Conservation (phyloP, 2,113 vertebrate genomes). For the Gavialis gangeticus region DNA sequence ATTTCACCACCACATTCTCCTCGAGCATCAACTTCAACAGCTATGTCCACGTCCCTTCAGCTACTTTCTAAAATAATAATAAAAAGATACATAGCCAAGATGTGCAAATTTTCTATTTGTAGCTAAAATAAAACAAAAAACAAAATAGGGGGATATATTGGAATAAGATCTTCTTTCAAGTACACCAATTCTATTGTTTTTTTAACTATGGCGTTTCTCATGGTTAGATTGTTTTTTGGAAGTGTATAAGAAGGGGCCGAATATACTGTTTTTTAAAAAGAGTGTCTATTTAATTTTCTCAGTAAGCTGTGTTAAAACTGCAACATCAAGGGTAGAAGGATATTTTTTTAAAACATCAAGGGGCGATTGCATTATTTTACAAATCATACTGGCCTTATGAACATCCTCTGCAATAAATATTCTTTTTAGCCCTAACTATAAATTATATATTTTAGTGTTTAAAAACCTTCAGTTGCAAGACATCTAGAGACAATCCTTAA, state of each 20-base stretch:
- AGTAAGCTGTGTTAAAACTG: constrained; percentile 58
- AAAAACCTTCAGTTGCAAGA: constrained; percentile 82
- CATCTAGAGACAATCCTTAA: constrained; percentile 77
- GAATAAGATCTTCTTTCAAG: constrained; percentile 75
- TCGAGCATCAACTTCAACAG: constrained; percentile 79
- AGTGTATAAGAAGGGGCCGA: constrained; percentile 54
- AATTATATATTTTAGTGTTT: constrained; percentile 91
- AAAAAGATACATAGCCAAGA: constrained; percentile 79
- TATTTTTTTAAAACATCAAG: constrained; percentile 27
- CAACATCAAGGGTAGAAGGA: constrained; percentile 64
- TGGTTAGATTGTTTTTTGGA: constrained; percentile 55
- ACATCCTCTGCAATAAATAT: constrained; percentile 90
- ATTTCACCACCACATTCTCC: constrained; percentile 79
- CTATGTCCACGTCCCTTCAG: constrained; percentile 77
- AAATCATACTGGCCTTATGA: constrained; percentile 88
- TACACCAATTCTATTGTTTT: constrained; percentile 75
- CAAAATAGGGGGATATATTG: constrained; percentile 44
- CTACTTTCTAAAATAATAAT: constrained; percentile 78
- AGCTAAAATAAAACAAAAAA: constrained; percentile 50
- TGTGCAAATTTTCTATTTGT: constrained; percentile 83
- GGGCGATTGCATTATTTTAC: constrained; percentile 79
- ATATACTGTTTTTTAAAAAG: constrained; percentile 40
- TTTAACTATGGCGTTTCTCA: constrained; percentile 70
- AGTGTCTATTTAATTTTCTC: constrained; percentile 52
- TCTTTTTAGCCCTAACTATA: constrained; percentile 88